These are phyloP conservation scores for Hippocampus guttulatus DNA, from an alignment of 2,113 vertebrate genomes.

Conservation along the genomic window DNA sequence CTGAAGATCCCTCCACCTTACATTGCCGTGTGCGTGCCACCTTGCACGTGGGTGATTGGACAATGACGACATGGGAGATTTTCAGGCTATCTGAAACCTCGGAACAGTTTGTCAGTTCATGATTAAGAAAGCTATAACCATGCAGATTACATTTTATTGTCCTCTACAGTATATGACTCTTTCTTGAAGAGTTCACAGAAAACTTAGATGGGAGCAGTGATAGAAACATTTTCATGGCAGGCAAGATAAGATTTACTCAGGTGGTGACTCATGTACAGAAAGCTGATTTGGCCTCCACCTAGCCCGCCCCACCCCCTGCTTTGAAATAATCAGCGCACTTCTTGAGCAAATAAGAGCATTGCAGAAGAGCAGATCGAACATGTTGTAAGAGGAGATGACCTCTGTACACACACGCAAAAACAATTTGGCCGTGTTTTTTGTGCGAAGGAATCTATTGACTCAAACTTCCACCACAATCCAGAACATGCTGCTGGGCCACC, in stretches of 20 bases:
- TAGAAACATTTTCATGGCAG: slow-evolving; percentile 72
- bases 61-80: neutral
- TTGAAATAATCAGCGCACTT: slow-evolving; percentile 61
- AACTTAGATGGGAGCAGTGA: slow-evolving; percentile 60
- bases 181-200: slow-evolving; percentile 68
- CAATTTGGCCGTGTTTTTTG: neutral
- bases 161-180: slow-evolving; percentile 49
- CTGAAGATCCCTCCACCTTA: neutral
- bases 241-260: slow-evolving; percentile 73
- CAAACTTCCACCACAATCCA: neutral
- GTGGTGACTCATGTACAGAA: slow-evolving; percentile 62
- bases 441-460: slow-evolving; percentile 7
- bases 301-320: slow-evolving; percentile 2
- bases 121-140: slow-evolving; percentile 62
- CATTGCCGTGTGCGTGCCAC: no score
- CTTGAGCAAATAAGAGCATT: slow-evolving; percentile 66
- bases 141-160: slow-evolving; percentile 73
- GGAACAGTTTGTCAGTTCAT: slow-evolving; percentile 53
- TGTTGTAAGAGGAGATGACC: slow-evolving; percentile 55
- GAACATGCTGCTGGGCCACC: neutral
- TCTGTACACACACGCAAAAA: slow-evolving; percentile 47
- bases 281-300: slow-evolving; percentile 36
- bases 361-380: slow-evolving; percentile 55
- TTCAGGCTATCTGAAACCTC: slow-evolving; percentile 15
- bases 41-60: neutral